Conservation (phyloP, 2,113 vertebrate genomes). For the human (Homo sapiens) region GRCh38 chr1:18520001-18520500, state of each 20-base stretch:
- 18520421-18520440: neutral
- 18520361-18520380: neutral
- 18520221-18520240: neutral
- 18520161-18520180: neutral
- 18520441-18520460: neutral
- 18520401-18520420: neutral
- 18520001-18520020: neutral
- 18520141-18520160: neutral
- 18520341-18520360: neutral
- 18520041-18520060: neutral
- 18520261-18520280: neutral
- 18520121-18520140: neutral
- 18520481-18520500: constrained; percentile 1
- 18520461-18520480: neutral
- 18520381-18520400: neutral
- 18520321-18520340: neutral
- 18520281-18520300: neutral
- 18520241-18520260: too few species aligned
- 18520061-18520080: neutral
- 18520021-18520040: neutral
- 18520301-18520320: neutral
- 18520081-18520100: neutral
- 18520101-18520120: neutral
- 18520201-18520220: neutral
- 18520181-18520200: too few species aligned